Percentiles rank a stretch among this genome's conserved stretches.
These are phyloP conservation scores for Hedychridium roseum DNA, from an alignment of 2,888 invertebrate species.

Conservation along the genomic window DNA sequence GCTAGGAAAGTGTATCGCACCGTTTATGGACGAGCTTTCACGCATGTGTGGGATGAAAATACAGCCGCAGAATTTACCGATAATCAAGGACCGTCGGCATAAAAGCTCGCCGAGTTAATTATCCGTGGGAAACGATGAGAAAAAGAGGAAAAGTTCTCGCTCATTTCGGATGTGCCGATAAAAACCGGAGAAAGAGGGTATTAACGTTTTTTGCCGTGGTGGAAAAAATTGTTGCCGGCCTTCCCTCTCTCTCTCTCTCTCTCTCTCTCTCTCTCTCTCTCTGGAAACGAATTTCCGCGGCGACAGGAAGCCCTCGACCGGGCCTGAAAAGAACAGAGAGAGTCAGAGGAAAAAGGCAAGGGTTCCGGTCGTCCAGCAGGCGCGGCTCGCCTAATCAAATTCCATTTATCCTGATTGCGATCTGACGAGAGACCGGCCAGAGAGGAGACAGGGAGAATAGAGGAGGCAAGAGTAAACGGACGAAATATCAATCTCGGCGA, in stretches of 20 bases:
- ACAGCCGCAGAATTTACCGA: no score
- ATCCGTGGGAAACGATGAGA: no score
- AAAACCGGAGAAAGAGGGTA: not conserved
- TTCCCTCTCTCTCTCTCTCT: conserved; percentile 2
- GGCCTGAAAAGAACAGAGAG: conserved; percentile 3
- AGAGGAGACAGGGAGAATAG: no score
- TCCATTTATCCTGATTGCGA: conserved; percentile 43
- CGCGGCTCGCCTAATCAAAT: conserved; percentile 41
- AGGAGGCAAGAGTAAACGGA: not conserved
- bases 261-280: not conserved
- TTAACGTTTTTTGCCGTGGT: not conserved
- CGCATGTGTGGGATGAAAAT: no score
- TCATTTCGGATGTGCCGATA: no score
- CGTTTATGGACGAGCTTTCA: no score
- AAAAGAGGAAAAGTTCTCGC: no score
- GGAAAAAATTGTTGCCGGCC: not conserved
- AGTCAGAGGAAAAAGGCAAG: conserved; percentile 13
- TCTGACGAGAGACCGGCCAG: conserved; percentile 25
- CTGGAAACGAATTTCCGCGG: no score
- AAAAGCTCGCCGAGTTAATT: no score
- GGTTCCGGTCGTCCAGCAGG: conserved; percentile 14
- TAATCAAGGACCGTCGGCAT: no score
- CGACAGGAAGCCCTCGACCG: not conserved
- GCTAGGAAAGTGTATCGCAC: no score
- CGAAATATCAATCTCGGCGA: not conserved